phyloP scores from a whole-genome alignment of 2,113 vertebrate genomes.

The Pitta sordida region DNA sequence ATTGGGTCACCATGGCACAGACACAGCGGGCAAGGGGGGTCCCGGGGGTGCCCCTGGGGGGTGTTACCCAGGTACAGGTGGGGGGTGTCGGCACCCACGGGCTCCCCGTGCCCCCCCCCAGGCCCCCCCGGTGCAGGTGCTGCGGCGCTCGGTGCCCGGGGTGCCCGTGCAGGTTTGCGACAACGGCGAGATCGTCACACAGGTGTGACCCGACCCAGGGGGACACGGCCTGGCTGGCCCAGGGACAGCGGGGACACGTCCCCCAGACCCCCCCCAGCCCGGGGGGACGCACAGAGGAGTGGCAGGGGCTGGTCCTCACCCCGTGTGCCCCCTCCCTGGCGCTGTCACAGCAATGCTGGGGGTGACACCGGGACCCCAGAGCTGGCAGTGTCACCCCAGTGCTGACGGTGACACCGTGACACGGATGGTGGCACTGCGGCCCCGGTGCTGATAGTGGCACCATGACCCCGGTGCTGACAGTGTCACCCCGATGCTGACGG shows the following conservation, averaged over 20 bases:
- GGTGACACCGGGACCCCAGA: background rate
- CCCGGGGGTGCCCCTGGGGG: background rate
- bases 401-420: background rate
- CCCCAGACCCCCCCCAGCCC: fast-evolving
- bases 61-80: background rate
- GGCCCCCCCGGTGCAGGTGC: background rate
- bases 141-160: background rate
- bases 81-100: background rate
- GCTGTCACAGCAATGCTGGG: background rate
- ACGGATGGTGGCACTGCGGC: background rate
- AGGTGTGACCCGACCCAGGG: background rate
- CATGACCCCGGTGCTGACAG: background rate
- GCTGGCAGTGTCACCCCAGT: background rate
- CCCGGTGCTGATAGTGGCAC: background rate
- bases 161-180: constrained; percentile 7
- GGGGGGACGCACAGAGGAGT: fast-evolving
- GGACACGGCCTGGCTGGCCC: constrained; percentile 27
- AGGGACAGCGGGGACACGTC: background rate
- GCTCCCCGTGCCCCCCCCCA: background rate
- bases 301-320: background rate
- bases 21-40: fast-evolving
- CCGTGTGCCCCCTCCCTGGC: background rate
- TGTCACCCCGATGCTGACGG: background rate
- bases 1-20: background rate
- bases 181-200: constrained; percentile 40